Percentiles rank a stretch among this genome's conserved stretches.
phyloP scores from a whole-genome alignment of 2,113 vertebrate genomes.

The Ceratotherium simum region DNA sequence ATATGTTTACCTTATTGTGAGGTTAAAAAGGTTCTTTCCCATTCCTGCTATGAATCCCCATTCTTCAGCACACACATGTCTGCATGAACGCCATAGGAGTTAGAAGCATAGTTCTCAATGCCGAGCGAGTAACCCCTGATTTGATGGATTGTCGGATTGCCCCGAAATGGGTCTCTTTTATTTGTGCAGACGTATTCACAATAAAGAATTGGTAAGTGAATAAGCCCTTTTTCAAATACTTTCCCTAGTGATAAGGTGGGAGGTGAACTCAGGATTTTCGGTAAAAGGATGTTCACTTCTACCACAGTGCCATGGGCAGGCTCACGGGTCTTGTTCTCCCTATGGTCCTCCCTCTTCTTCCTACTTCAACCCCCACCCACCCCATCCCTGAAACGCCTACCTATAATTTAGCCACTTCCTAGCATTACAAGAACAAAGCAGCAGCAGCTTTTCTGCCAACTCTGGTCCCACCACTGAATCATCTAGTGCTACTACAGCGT shows the following conservation, averaged over 20 bases:
- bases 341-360: neutral
- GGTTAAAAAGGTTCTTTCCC: neutral
- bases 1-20: neutral
- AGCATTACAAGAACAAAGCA: neutral
- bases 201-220: neutral
- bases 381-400: neutral
- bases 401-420: neutral
- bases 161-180: neutral
- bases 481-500: neutral
- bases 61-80: neutral
- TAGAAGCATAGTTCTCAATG: neutral
- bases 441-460: neutral
- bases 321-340: neutral
- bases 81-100: neutral
- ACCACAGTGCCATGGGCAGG: neutral
- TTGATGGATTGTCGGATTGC: neutral
- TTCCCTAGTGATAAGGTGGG: neutral
- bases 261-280: neutral
- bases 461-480: neutral
- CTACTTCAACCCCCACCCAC: neutral
- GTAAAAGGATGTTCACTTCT: neutral
- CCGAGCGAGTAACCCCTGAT: neutral
- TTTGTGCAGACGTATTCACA: conserved; percentile 9
- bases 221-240: neutral
- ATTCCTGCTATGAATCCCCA: neutral